Evolutionary conservation across 2,888 invertebrate species (phyloP), one percentile per base, ranked within the genome.

Genomic region (Acrobeloides nanus): DNA sequence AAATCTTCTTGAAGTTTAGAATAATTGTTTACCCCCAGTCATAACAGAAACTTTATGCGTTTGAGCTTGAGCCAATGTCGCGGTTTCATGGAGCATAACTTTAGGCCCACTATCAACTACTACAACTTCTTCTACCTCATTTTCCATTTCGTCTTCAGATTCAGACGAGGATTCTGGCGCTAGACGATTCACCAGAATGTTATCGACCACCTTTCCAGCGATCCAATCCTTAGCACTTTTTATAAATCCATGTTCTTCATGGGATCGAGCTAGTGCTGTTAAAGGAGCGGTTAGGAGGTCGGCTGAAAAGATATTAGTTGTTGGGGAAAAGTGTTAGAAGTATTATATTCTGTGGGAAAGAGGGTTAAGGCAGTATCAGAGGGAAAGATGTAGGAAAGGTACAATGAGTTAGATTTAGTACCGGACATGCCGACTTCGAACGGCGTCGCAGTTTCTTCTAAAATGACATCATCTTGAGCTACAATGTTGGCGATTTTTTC

Each of bases 401-500:
- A 35, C 4, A 4, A 35, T 10, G 10, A 23, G 4, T 10, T 15
- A 15, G n/a, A 5, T 7, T 15, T 6, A 26, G 17, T 39, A 55
- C 54, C 61, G 38, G 64, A 55, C 60, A 64, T 67, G 39, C 60
- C 60, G 37, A 66, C 51, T 34, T 65, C 65, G 23, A 68, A 56
- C 2, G 68, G 68, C 21, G 58, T 62, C 1, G 63, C 40, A 17
- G 51, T 59, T 47, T 68, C 66, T 27, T 68, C 68, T 6, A 46
- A 44, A 12, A 60, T 46, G 3, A 48, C 53, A 27, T 68, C 66
- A 8, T 62, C 55, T 26, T 59, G 52, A 6, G 53, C 48, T 12
- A 69, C 68, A 21, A 62, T 59, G n/a, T 59, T 53, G 18, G 68
- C 68, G 61, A 69, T 69, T 41, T 69, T 67, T 46, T 69, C 67